phyloP scores from a whole-genome alignment of 2,888 invertebrate genomes.

The Epinotia bilunana region DNA sequence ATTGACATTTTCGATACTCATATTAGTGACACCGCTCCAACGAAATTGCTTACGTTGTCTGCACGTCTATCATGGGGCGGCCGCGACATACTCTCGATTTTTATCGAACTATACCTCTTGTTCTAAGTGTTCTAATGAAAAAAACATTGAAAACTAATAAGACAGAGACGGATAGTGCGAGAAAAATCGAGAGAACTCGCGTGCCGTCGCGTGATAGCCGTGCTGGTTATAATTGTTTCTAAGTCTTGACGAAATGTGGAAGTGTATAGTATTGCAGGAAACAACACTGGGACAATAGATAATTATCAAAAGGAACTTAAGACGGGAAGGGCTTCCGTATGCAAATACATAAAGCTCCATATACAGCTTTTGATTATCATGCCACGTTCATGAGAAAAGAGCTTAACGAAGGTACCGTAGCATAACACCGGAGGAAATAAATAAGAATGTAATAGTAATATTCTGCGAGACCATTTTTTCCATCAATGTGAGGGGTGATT shows the following conservation, averaged over 20 bases:
- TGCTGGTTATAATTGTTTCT: no score
- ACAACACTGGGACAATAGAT: conserved; percentile 25
- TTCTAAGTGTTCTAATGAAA: no score
- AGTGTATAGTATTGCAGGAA: conserved; percentile 18
- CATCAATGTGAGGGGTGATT: no score
- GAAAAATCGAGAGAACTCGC: no score
- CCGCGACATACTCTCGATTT: no score
- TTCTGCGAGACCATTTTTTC: no score
- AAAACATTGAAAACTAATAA: no score
- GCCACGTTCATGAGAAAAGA: conserved; percentile 1
- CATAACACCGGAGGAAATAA: neutral
- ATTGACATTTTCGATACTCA: neutral
- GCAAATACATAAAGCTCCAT: conserved; percentile 9
- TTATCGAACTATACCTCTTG: no score
- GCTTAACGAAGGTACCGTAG: neutral
- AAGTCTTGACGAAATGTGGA: neutral
- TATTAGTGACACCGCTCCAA: neutral
- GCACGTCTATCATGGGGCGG: no score
- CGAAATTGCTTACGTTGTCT: neutral
- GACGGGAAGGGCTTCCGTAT: conserved; percentile 15
- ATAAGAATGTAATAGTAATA: neutral
- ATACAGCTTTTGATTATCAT: neutral
- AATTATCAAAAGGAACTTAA: conserved; percentile 28
- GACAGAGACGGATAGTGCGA: no score
- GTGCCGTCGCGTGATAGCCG: no score